Evolutionary conservation across 2,797 vertebrate species (phyloP).

Genomic region (Pitangus sulphuratus): DNA sequence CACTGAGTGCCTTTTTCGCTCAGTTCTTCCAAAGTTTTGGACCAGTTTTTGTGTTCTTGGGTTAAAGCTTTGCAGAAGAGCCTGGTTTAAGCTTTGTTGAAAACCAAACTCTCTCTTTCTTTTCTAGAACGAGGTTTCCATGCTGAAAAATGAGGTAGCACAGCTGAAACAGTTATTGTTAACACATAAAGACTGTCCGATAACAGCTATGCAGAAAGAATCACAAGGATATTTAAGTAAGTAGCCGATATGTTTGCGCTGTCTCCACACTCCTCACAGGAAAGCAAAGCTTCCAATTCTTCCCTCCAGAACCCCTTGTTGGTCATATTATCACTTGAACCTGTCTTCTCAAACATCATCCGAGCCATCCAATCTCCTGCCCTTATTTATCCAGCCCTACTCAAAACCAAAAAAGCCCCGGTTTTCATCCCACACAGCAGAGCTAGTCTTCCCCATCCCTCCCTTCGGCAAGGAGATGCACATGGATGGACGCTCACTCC

Average conservation of each 20-base stretch:
- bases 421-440: conserved; percentile 13
- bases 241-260: conserved; percentile 74
- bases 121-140: conserved; percentile 95
- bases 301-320: conserved; percentile 31
- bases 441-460: conserved; percentile 31
- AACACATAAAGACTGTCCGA: conserved; percentile 99
- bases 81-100: conserved; percentile 22
- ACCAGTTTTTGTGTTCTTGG: neutral
- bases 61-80: neutral
- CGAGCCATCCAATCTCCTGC: conserved; percentile 37
- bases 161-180: conserved; percentile 99
- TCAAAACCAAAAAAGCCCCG: conserved; percentile 31
- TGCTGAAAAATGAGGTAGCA: conserved; percentile 99
- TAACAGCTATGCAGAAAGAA: conserved; percentile 99
- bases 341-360: conserved; percentile 51
- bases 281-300: conserved; percentile 31
- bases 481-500: conserved; percentile 38
- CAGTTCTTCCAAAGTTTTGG: neutral
- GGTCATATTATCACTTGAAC: conserved; percentile 19
- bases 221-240: conserved; percentile 99
- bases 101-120: conserved; percentile 56
- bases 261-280: conserved; percentile 41
- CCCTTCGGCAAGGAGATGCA: conserved; percentile 43
- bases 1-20: neutral
- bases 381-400: conserved; percentile 40